Percentiles rank a stretch among this genome's conserved stretches.
Conservation (phyloP, 2,797 vertebrate species). For the Sebastes steindachneri region DNA sequence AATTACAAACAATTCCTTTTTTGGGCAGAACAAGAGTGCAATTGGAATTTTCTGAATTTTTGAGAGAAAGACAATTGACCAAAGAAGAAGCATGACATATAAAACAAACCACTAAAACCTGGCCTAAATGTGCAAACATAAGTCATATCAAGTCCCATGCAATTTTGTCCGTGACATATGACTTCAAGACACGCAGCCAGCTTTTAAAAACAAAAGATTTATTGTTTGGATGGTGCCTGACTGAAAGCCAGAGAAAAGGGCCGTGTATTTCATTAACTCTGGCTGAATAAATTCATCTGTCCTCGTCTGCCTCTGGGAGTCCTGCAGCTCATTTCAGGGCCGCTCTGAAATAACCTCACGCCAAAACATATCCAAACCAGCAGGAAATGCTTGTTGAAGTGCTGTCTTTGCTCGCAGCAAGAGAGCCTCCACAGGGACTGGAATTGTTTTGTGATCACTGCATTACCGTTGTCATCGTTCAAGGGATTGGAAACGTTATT, state of each 20-base stretch:
- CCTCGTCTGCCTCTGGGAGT: constrained; percentile 47
- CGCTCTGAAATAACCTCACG: constrained; percentile 53
- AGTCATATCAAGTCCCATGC: background rate
- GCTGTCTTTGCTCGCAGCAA: constrained; percentile 49
- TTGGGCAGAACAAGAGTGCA: background rate
- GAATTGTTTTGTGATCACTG: constrained; percentile 63
- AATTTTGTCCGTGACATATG: background rate
- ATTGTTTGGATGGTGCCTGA: constrained; percentile 26
- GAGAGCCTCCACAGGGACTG: constrained; percentile 51
- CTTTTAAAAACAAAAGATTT: constrained; percentile 16
- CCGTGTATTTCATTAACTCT: constrained; percentile 49
- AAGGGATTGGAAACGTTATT: constrained; percentile 63
- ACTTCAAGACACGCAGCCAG: background rate
- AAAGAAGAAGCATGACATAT: background rate
- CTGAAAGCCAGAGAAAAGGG: constrained; percentile 8
- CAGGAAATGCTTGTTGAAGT: constrained; percentile 48
- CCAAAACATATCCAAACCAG: constrained; percentile 53
- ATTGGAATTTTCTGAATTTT: background rate
- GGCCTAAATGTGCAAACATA: background rate
- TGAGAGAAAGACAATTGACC: background rate
- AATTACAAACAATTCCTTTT: constrained; percentile 29
- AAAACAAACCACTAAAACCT: background rate
- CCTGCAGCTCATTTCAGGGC: constrained; percentile 48
- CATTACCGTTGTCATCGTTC: constrained; percentile 55
- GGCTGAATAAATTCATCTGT: constrained; percentile 56